phyloP scores from a whole-genome alignment of 2,797 vertebrate genomes.

The Cirrhinus mrigala region DNA sequence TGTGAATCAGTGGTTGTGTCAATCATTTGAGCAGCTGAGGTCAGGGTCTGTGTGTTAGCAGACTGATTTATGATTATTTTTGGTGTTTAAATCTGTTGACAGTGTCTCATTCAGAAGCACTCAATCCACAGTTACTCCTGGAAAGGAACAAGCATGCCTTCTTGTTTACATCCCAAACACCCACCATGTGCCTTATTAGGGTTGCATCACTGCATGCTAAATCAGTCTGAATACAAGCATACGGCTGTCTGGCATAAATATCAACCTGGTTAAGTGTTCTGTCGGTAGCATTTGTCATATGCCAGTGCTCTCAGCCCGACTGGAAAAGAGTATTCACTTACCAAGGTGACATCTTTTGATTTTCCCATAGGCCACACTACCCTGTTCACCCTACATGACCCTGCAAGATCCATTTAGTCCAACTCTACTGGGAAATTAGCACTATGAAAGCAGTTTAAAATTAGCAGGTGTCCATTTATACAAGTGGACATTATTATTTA shows the following conservation, averaged over 20 bases:
- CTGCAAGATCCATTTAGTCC: not conserved
- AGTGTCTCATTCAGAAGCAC: not conserved
- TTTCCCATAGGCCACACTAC: not conserved
- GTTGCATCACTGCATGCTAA: slow-evolving; percentile 17
- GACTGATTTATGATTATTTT: not conserved
- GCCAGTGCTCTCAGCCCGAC: not conserved
- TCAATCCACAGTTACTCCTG: not conserved
- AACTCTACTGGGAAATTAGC: not conserved
- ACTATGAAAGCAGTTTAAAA: slow-evolving; percentile 10
- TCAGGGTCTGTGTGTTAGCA: not conserved
- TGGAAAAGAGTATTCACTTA: slow-evolving; percentile 31
- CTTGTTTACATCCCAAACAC: slow-evolving; percentile 22
- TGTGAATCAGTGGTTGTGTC: not conserved
- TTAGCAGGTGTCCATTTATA: slow-evolving; percentile 4
- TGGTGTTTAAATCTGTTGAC: slow-evolving; percentile 9
- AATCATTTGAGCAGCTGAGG: not conserved
- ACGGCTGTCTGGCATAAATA: not conserved
- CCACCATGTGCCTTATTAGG: not conserved
- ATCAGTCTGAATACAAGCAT: not conserved
- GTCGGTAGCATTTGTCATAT: not conserved
- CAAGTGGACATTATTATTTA: not conserved
- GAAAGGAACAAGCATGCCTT: not conserved
- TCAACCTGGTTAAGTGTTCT: not conserved
- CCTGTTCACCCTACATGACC: not conserved
- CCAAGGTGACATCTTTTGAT: not conserved